These are phyloP conservation scores for Enteromius paludinosus DNA, from an alignment of 2,797 vertebrate genomes.

Conservation along the genomic window DNA sequence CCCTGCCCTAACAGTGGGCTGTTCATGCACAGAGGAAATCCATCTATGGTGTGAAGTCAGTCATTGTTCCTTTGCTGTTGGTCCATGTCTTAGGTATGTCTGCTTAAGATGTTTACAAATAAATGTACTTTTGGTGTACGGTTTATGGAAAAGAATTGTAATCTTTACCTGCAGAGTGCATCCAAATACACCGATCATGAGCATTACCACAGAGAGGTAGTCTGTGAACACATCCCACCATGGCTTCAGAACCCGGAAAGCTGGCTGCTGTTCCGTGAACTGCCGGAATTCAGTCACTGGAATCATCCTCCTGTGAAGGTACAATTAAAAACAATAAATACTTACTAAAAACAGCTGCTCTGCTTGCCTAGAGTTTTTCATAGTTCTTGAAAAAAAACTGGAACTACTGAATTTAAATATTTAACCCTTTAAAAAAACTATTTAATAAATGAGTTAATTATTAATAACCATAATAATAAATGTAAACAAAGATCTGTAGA, in stretches of 20 bases:
- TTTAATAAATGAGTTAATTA: not conserved
- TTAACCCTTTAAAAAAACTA: not conserved
- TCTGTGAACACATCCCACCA: conserved; percentile 99
- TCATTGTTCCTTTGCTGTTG: conserved; percentile 33
- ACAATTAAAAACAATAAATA: conserved; percentile 14
- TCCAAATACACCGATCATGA: conserved; percentile 98
- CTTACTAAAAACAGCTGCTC: not conserved
- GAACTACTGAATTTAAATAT: not conserved
- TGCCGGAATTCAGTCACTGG: conserved; percentile 97
- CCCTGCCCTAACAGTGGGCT: conserved; percentile 60
- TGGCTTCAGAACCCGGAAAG: conserved; percentile 96
- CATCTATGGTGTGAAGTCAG: conserved; percentile 23
- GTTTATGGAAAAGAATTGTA: not conserved
- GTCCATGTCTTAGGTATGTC: not conserved
- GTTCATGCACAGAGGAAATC: conserved; percentile 62
- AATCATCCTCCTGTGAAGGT: conserved; percentile 90
- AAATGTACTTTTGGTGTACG: not conserved
- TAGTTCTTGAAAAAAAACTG: not conserved
- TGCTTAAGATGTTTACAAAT: not conserved
- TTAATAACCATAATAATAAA: not conserved
- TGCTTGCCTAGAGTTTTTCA: not conserved
- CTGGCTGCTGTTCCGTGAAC: conserved; percentile 96
- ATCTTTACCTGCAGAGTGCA: conserved; percentile 93
- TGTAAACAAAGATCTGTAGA: not conserved
- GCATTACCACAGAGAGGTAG: conserved; percentile 95